Conservation (phyloP, 2,113 vertebrate genomes). For the Calidris pygmaea region DNA sequence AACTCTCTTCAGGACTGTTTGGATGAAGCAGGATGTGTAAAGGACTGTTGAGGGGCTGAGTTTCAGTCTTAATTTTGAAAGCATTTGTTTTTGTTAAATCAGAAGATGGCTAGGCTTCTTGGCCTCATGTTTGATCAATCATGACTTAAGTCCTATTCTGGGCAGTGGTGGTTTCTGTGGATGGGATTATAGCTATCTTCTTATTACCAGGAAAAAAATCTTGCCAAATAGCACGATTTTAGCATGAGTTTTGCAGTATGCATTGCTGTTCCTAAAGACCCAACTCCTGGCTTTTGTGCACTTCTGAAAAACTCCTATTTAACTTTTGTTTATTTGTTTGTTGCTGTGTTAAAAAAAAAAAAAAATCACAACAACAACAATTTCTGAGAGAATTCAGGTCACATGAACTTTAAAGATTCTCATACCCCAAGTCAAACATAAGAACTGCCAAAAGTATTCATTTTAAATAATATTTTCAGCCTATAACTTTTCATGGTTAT, state of each 20-base stretch:
- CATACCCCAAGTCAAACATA: not conserved
- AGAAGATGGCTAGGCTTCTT: not conserved
- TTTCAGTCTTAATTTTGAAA: constrained; percentile 4
- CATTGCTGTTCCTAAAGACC: not conserved
- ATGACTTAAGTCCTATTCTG: constrained; percentile 17
- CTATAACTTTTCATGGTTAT: not conserved
- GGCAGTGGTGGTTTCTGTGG: constrained; percentile 15
- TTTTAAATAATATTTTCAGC: not conserved
- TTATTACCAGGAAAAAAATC: not conserved
- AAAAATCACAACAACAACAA: no score
- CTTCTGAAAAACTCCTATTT: not conserved
- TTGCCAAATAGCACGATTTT: constrained; percentile 22
- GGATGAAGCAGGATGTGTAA: not conserved
- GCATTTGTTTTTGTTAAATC: not conserved
- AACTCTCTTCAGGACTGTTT: not conserved
- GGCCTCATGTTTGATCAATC: not conserved
- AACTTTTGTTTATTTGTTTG: not conserved
- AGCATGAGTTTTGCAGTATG: not conserved
- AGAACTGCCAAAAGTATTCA: not conserved
- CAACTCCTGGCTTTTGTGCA: not conserved
- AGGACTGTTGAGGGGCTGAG: not conserved
- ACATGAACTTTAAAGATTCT: not conserved
- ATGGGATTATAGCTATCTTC: constrained; percentile 27
- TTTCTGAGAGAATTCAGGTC: not conserved
- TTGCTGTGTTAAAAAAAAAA: not conserved